Evolutionary conservation across 1,140 invertebrate species (phyloP).

Genomic region (Platorchestia sp.): DNA sequence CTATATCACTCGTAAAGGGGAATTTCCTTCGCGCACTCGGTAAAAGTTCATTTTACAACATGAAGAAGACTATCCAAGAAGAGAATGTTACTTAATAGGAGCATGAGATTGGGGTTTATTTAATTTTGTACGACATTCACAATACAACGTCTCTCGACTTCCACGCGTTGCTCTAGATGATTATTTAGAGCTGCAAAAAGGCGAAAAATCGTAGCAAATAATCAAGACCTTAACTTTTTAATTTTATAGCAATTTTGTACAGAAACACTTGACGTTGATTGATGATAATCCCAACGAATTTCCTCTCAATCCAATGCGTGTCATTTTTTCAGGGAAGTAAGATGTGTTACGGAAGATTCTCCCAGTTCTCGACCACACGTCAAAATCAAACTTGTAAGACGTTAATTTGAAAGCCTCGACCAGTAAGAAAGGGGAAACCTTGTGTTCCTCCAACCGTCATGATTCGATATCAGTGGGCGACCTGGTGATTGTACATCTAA

Average conservation of each 20-base stretch:
- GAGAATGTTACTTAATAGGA: not conserved
- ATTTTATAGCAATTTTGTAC: not conserved
- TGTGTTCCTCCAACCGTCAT: not conserved
- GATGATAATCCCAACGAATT: not conserved
- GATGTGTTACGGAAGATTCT: not conserved
- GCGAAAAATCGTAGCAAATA: not conserved
- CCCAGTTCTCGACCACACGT: not conserved
- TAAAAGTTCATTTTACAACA: not conserved
- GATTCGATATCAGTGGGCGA: conserved; percentile 8
- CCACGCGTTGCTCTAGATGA: not conserved
- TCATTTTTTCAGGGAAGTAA: not conserved
- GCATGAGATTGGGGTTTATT: not conserved
- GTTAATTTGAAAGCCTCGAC: not conserved
- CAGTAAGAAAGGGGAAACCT: not conserved
- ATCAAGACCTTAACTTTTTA: not conserved
- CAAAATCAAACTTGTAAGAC: not conserved
- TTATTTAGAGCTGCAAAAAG: not conserved
- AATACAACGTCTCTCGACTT: not conserved
- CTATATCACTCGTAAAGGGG: not conserved
- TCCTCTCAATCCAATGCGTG: not conserved
- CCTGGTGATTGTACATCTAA: conserved; percentile 35
- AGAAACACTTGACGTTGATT: not conserved
- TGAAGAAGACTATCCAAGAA: not conserved
- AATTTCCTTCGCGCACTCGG: not conserved
- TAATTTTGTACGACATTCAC: not conserved